Evolutionary conservation across 2,113 vertebrate species (phyloP).

Genomic region (Neolamprologus modestus): DNA sequence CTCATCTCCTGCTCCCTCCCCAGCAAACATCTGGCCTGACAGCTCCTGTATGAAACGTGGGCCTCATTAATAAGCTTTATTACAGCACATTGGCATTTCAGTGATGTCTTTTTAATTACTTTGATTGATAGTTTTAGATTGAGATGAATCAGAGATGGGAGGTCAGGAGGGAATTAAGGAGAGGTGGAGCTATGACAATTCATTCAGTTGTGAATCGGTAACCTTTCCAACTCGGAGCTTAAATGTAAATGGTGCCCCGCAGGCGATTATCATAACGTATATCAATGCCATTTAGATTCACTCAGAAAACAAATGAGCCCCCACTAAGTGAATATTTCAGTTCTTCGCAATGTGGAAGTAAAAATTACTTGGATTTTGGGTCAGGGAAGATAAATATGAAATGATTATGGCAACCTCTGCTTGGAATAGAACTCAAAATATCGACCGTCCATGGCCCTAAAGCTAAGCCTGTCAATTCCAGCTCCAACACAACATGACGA

Average conservation of each 20-base stretch:
- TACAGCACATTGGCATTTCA: constrained; percentile 56
- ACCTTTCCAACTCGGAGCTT: constrained; percentile 30
- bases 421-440: neutral
- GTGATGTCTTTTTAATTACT: constrained; percentile 63
- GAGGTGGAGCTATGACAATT: neutral
- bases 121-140: constrained; percentile 54
- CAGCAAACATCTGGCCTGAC: constrained; percentile 31
- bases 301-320: neutral
- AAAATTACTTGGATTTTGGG: neutral
- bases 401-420: neutral
- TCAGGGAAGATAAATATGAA: neutral
- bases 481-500: neutral
- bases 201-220: constrained; percentile 24
- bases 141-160: neutral
- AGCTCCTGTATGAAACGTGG: neutral
- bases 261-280: constrained; percentile 12
- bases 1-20: neutral
- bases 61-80: constrained; percentile 47
- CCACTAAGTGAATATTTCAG: neutral
- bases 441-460: neutral
- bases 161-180: neutral
- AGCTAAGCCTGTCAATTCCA: neutral
- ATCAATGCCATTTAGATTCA: constrained; percentile 27
- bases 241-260: constrained; percentile 38
- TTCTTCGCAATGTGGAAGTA: neutral